Percentiles rank a stretch among this genome's conserved stretches.
Evolutionary conservation across 2,888 invertebrate species (phyloP).

Genomic region (Tachystola acroxantha): DNA sequence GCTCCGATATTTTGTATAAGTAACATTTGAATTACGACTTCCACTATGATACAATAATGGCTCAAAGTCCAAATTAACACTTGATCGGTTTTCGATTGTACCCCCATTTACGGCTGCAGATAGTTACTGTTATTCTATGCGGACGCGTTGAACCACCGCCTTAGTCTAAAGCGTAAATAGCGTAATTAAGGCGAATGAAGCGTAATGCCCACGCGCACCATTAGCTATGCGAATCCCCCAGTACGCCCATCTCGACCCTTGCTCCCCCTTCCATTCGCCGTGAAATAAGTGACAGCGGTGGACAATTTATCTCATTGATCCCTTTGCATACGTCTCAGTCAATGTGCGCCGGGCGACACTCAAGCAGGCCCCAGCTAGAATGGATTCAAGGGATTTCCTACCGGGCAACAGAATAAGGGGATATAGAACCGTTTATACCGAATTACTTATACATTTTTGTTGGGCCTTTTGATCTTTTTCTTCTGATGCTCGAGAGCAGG

Average conservation of each 20-base stretch:
- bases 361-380: constrained; percentile 32
- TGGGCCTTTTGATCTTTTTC: constrained; percentile 33
- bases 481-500: constrained; percentile 7
- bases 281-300: constrained; percentile 60
- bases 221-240: constrained; percentile 34
- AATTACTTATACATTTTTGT: constrained; percentile 46
- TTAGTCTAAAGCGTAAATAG: constrained; percentile 28
- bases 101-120: neutral
- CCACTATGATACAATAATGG: too few relatives aligned
- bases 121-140: constrained; percentile 1
- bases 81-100: too few relatives aligned
- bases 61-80: too few relatives aligned
- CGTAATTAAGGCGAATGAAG: constrained; percentile 42
- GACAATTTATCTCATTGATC: constrained; percentile 71
- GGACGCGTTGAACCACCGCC: constrained; percentile 12
- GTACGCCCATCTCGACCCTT: constrained; percentile 14
- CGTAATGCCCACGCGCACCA: constrained; percentile 61
- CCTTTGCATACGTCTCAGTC: constrained; percentile 71
- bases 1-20: too few relatives aligned
- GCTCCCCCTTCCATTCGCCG: constrained; percentile 36
- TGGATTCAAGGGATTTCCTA: constrained; percentile 52
- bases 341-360: constrained; percentile 33
- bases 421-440: constrained; percentile 40
- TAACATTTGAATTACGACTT: too few relatives aligned
- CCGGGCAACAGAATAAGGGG: constrained; percentile 37